A percentile compares a stretch with the other conserved stretches of the same genome.
Conservation (phyloP, 2,888 invertebrate genomes). For the Epistrophe eligans region DNA sequence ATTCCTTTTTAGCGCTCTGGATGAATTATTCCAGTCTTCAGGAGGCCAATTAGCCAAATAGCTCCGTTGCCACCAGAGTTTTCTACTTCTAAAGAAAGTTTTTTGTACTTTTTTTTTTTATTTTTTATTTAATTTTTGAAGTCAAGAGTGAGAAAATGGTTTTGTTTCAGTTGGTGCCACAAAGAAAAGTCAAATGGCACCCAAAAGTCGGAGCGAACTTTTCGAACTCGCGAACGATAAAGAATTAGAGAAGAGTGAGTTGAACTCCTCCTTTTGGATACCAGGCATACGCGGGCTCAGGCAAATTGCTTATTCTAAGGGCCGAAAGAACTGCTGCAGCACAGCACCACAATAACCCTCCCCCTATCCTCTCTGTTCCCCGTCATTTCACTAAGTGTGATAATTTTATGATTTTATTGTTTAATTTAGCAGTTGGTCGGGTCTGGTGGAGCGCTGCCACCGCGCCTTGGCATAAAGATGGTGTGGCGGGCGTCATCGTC, state of each 20-base stretch:
- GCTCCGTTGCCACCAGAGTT: slow-evolving; percentile 56
- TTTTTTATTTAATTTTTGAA: slow-evolving; percentile 19
- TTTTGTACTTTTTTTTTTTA: slow-evolving; percentile 20
- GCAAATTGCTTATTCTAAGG: slow-evolving; percentile 65
- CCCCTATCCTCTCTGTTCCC: background rate
- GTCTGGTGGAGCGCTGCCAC: background rate
- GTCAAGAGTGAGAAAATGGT: slow-evolving; percentile 41
- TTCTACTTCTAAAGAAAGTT: slow-evolving; percentile 46
- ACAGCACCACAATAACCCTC: slow-evolving; percentile 19
- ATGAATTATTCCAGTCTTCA: slow-evolving; percentile 73
- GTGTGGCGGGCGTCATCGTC: slow-evolving; percentile 1
- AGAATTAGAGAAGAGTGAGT: background rate
- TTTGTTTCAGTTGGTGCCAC: slow-evolving; percentile 58
- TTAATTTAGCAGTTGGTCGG: slow-evolving; percentile 66
- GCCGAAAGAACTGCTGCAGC: slow-evolving; percentile 35
- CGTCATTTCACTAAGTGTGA: slow-evolving; percentile 62
- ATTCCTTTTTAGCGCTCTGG: slow-evolving; percentile 66
- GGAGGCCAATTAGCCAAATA: slow-evolving; percentile 74
- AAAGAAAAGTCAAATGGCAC: slow-evolving; percentile 71
- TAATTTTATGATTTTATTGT: slow-evolving; percentile 76
- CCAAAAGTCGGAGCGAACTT: slow-evolving; percentile 69
- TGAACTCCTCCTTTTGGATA: slow-evolving; percentile 15
- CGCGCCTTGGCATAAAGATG: background rate
- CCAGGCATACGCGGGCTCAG: slow-evolving; percentile 21
- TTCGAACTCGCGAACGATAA: slow-evolving; percentile 41